Evolutionary conservation across 2,797 vertebrate genomes (phyloP), one percentile per base, ranked within the genome.

Genomic region (Falco concolor): DNA sequence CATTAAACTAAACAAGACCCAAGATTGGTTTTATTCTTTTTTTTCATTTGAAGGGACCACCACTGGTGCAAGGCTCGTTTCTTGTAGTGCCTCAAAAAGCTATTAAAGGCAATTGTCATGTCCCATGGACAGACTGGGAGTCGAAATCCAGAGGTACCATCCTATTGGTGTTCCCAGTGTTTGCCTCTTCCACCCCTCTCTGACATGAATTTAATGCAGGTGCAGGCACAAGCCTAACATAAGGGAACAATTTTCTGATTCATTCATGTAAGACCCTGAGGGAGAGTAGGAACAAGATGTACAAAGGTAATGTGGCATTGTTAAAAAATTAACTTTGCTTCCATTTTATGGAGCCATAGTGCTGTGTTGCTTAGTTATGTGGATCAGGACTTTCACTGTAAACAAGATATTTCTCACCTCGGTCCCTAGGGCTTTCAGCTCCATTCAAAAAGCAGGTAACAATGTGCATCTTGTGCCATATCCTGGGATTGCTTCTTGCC

Each of bases 211-310:
- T 97, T 97, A 96, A 98, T 97, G 96, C 97, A 98, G 97, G 97
- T 98, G 97, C 97, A 97, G 97, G 96, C 88, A 97, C 75, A 91
- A 95, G 59, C 90, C 87, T 94, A 92, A 96, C 97, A 98, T 97
- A 97, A 97, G 98, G 98, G 97, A 98, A 79, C 96, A 98, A 98
- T 98, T 98, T 98, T 98, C 97, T 97, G 96, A 98, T 98, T 97
- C 97, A 97, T 98, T 98, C 96, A 65, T 97, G 90, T 96, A 98
- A 98, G 96, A 98, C 97, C 98, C 97, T n/a, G 95, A 98, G 97
- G 97, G 97, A 98, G 96, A 97, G 95, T 88, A 60, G 90, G 89
- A 97, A 97, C 97, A 97, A 97, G 96, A 98, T 95, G 96, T 97
- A 97, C 96, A 95, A 97, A 97, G 94, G 96, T 97, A 97, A 96